Conservation (phyloP, 1,140 invertebrate genomes). For the Drosophila ironensis region DNA sequence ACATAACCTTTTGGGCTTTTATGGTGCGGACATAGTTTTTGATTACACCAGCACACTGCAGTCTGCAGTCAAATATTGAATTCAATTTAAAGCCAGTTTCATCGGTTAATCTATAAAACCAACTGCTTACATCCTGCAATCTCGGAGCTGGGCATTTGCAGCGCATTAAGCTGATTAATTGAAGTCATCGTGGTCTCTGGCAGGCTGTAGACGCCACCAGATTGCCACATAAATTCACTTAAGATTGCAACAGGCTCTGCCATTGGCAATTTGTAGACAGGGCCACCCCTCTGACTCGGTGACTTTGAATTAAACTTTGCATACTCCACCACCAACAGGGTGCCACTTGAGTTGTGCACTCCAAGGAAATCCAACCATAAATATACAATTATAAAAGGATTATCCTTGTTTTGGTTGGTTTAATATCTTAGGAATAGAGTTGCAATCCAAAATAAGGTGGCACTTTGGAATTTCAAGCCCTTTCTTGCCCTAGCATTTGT, state of each 20-base stretch:
- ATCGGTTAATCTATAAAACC: constrained; percentile 29
- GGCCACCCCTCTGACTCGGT: constrained; percentile 25
- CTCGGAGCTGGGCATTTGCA: constrained; percentile 51
- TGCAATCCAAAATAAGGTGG: too few relatives aligned
- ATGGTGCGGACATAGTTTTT: constrained; percentile 2
- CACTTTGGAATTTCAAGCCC: too few relatives aligned
- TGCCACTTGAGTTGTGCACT: constrained; percentile 43
- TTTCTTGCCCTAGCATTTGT: not conserved
- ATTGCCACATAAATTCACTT: constrained; percentile 77
- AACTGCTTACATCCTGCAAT: constrained; percentile 49
- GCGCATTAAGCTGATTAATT: constrained; percentile 72
- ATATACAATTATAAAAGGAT: too few relatives aligned
- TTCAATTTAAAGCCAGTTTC: constrained; percentile 23
- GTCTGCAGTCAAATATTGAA: not conserved
- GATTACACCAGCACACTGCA: not conserved
- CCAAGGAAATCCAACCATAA: too few relatives aligned
- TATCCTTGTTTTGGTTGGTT: too few relatives aligned
- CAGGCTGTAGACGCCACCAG: constrained; percentile 50
- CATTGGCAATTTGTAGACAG: constrained; percentile 51
- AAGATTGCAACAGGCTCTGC: constrained; percentile 63
- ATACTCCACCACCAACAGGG: not conserved
- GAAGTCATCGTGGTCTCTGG: constrained; percentile 71
- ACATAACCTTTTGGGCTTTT: constrained; percentile 28
- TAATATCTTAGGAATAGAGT: too few relatives aligned
- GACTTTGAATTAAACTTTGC: constrained; percentile 3